phyloP scores from a whole-genome alignment of 2,888 invertebrate genomes.

The Fissipunctia ypsillon region DNA sequence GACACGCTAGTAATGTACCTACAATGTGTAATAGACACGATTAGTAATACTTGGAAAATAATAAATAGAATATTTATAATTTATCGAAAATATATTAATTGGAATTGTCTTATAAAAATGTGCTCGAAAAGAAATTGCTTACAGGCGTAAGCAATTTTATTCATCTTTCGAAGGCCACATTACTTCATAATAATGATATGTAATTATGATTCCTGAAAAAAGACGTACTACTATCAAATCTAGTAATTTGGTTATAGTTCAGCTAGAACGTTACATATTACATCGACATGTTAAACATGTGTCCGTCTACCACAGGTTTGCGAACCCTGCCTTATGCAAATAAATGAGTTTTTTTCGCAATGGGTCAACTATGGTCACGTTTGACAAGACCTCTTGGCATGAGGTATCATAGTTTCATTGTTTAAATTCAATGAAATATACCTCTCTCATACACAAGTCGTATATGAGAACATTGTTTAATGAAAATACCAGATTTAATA shows the following conservation, averaged over 20 bases:
- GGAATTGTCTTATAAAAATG: too few species aligned
- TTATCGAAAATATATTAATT: too few species aligned
- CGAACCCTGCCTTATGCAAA: constrained; percentile 39
- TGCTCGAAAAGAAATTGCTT: neutral
- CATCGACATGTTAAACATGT: neutral
- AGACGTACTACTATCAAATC: too few species aligned
- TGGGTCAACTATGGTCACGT: constrained; percentile 48
- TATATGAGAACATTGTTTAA: constrained; percentile 15
- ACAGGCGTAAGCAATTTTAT: too few species aligned
- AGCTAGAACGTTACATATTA: too few species aligned
- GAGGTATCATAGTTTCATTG: constrained; percentile 45
- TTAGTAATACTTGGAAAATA: neutral
- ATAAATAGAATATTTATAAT: too few species aligned
- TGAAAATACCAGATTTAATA: constrained; percentile 29
- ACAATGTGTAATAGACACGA: neutral
- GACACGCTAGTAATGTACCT: neutral
- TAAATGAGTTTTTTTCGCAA: constrained; percentile 49
- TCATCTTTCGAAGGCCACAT: too few species aligned
- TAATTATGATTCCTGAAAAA: neutral
- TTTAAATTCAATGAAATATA: constrained; percentile 25
- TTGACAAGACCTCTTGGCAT: constrained; percentile 52
- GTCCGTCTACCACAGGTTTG: constrained; percentile 7
- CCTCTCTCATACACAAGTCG: neutral
- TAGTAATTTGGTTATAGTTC: too few species aligned
- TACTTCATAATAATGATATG: too few species aligned